Evolutionary conservation across 2,113 vertebrate genomes (phyloP), one percentile per base, ranked within the genome.

Genomic region (Notothenia rossii): DNA sequence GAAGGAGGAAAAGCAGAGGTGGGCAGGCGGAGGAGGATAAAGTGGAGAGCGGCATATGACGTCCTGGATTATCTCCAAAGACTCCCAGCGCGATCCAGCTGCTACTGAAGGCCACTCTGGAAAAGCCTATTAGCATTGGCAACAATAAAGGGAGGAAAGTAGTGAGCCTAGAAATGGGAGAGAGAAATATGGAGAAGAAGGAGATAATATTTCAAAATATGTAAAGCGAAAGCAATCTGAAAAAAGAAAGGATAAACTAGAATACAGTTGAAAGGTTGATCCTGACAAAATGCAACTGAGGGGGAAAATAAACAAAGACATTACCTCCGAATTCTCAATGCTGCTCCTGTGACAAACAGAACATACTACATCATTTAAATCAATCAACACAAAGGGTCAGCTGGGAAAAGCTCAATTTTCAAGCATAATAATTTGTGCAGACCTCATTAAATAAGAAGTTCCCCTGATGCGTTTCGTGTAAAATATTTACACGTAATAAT

Each of bases 41-140:
- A 79, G 80, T 64, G 76, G 81, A 81, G 74, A 88, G 76, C 79
- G 55, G 61, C 77, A 79, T 25, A 87, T 86, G 86, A 86, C 50
- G 72, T 61, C 51, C 80, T 85, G 90, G 86, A 70, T 56, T 77
- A 55, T 81, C 77, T 90, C 85, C 82, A 79, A 86, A 80, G 74
- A 71, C 81, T 82, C 43, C 75, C 79, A 71, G 79, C 56, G 63
- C 50, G 65, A 82, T 90, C 82, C 89, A 90, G 85, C 89, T 90
- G 85, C 79, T 88, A 89, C 72, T 80, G 75, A 92, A 90, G 79
- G 77, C 75, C 77, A 76, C 72, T 72, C 53, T 25, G 56, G 77
- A 82, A 82, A 89, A 74, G 64, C 79, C 77, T 62, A 75, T 85
- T 86, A 87, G 82, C 64, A 13, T n/a, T 69, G 82, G 77, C 84